Evolutionary conservation across 1,140 invertebrate species (phyloP), one percentile per base, ranked within the genome.

Genomic region (Drosophila trapezifrons): DNA sequence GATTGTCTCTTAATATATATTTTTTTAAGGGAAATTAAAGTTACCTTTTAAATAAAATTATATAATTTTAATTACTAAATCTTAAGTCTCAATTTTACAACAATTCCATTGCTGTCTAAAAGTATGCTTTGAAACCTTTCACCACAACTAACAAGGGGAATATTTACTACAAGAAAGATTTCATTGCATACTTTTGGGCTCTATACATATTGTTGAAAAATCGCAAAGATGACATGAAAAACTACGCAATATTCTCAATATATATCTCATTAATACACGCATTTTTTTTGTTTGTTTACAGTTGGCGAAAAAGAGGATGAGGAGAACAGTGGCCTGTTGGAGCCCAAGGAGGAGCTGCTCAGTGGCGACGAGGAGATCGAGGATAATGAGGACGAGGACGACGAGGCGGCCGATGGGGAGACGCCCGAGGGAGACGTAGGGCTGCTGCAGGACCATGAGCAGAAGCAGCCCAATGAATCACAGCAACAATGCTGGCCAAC

Each of bases 301-400:
- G 90, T 91, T 73, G 90, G 90, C 70, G 90, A 91, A 67, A 91
- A 91, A 47, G 89, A 89, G 43, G 79, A 82, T 45, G 84, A 84
- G 37, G 80, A 90, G 37, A 65, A 52, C 43, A 51, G 37, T 42
- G 85, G 84, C 51, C 72, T 91, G 47, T 71, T 90, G 18, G 86
- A 91, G 73, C 89, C 90, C 58, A 91, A 91, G 46, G 90, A 91
- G 64, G 90, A 91, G 73, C 47, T 91, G 35, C 69, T 91, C 42
- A 91, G 90, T 45, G 90, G 81, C 8, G 76, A 82, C 9, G 90
- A 86, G 40, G 77, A 78, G 37, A 69, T 56, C 13, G 71, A 79
- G 37, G 70, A 69, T 45, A 87, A 82, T 49, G 78, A 78, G 45
- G 63, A 67, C 2, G 77, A 89, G 15, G 49, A 59, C 17, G 73